Base-by-base conservation (phyloP, 2,888 invertebrate species). In the Matsumyia berberina region DNA sequence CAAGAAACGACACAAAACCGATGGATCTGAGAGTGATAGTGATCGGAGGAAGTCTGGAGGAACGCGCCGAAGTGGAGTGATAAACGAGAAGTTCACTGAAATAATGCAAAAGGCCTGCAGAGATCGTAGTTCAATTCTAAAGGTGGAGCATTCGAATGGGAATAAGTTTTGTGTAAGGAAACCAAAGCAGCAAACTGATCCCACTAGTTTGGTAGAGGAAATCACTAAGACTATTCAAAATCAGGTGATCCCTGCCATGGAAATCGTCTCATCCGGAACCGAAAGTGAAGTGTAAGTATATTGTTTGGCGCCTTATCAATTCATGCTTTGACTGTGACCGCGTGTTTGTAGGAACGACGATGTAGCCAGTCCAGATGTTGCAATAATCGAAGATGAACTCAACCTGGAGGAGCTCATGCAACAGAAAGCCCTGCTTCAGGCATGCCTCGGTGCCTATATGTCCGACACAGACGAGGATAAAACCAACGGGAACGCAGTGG, bases 361-460 rank as follows among this genome's bases (percentile, higher is more conserved):
- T 88, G 94, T 94, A 87, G 94, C 93, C 12, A 95, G 95, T 89
- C 95, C 95, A 33, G 96, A 96, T 87, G 94, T 96, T 74, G 94
- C 94, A 7, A 94, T 96, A 74, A 95, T 96, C 74, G 97, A 97
- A 90, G 97, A 97, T 87, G 97, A 97, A 88, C 94, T 97, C 87
- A 97, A 97, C 90, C 92, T 97, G 31, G 97, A 97, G 89, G 97
- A 97, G 87, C 92, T 97, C 74, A 97, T 97, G 97, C 95, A 95
- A 88, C 97, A 97, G 90, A 97, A 97, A 92, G 97, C 96, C 88
- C 88, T 95, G 49, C 92, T 97, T 51, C 97, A 97, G 92, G 96
- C 96, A 42, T 93, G 95, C 37, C 92, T 96, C 55, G 95, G 95
- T 53, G 96, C 96, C 81, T 96, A 95, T 90, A 93, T 94, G 88